These are phyloP conservation scores for Folsomia candida DNA, from an alignment of 2,888 invertebrate species.

Conservation along the genomic window DNA sequence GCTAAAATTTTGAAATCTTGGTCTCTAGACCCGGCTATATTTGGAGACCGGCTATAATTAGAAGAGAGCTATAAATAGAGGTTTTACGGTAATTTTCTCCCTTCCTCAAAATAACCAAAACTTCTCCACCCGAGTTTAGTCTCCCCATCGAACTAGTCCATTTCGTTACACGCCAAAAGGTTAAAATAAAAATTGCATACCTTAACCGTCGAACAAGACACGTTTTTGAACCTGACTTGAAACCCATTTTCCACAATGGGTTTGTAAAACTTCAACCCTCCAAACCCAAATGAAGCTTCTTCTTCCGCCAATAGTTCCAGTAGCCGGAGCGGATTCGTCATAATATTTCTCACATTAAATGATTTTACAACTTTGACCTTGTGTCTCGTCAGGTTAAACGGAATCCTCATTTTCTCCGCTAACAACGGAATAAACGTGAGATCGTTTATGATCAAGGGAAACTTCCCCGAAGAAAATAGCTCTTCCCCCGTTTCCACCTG, in stretches of 20 bases:
- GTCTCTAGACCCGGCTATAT: too few relatives aligned
- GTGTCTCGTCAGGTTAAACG: neutral
- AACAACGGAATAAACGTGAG: neutral
- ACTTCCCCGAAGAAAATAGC: neutral
- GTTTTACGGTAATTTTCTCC: too few relatives aligned
- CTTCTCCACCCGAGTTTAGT: too few relatives aligned
- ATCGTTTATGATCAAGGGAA: neutral
- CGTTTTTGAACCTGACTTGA: neutral
- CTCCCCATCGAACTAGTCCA: too few relatives aligned
- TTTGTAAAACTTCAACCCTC: neutral
- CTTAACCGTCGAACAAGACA: neutral
- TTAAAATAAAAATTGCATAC: neutral
- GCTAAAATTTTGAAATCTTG: too few relatives aligned
- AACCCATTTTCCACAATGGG: neutral
- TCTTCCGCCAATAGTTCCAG: neutral
- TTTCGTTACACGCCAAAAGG: too few relatives aligned
- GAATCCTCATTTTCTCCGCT: neutral
- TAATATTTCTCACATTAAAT: neutral
- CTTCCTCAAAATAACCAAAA: too few relatives aligned
- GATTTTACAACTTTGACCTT: neutral
- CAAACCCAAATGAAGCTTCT: neutral
- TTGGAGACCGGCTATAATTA: too few relatives aligned
- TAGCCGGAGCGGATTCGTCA: neutral
- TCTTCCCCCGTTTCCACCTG: neutral
- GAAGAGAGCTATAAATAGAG: too few relatives aligned